phyloP scores from a whole-genome alignment of 2,888 invertebrate genomes.

The Andrena flavipes region DNA sequence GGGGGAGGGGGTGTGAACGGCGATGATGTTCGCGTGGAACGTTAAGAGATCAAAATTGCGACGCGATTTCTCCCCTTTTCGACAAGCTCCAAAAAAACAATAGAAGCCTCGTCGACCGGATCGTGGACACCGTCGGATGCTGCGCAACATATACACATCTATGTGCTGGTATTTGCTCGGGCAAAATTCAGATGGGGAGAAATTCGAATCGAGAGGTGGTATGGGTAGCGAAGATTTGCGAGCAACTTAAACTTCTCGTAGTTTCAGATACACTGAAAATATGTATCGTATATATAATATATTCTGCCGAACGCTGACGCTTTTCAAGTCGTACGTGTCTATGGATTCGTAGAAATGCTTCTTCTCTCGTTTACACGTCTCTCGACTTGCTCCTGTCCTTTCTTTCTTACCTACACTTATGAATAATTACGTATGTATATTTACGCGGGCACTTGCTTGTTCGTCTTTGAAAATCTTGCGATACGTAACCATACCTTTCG shows the following conservation, averaged over 20 bases:
- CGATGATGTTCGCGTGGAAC: background rate
- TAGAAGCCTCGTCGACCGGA: background rate
- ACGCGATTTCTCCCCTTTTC: conserved; percentile 16
- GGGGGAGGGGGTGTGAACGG: background rate
- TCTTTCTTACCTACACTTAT: background rate
- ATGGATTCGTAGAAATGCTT: background rate
- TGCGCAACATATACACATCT: no score
- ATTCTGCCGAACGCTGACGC: background rate
- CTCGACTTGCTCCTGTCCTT: background rate
- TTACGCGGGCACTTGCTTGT: background rate
- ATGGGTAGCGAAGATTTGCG: background rate
- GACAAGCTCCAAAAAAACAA: background rate
- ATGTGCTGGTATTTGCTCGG: background rate
- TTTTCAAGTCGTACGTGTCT: background rate
- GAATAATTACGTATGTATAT: background rate
- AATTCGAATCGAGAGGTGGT: conserved; percentile 13
- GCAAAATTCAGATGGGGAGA: background rate
- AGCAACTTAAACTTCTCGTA: background rate
- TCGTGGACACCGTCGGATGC: background rate
- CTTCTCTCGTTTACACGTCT: background rate
- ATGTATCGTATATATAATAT: background rate
- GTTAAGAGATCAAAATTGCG: conserved; percentile 13
- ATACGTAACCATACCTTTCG: background rate
- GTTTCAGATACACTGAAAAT: conserved; percentile 26
- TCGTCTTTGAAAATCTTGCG: background rate